These are phyloP conservation scores for Lagopus leucura DNA, from an alignment of 2,113 vertebrate species.

Conservation along the genomic window DNA sequence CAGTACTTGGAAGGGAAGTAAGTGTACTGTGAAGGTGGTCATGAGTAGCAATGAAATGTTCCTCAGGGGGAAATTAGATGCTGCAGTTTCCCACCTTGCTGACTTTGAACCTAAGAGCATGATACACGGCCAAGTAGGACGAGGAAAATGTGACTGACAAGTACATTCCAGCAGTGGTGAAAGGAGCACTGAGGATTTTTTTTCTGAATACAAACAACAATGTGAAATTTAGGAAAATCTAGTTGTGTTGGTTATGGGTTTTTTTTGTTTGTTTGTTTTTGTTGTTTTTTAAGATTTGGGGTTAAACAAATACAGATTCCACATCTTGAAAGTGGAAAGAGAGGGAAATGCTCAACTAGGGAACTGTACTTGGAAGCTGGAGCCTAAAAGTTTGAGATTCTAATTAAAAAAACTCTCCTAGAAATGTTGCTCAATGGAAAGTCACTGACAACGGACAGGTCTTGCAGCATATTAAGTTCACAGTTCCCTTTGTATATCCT, in stretches of 20 bases:
- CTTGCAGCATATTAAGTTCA: neutral
- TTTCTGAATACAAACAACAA: neutral
- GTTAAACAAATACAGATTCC: rapidly evolving
- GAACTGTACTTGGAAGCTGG: neutral
- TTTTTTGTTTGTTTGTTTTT: neutral
- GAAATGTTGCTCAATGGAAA: neutral
- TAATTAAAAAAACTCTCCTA: neutral
- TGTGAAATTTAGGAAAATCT: neutral
- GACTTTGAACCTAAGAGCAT: neutral
- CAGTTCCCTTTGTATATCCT: neutral
- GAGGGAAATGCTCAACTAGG: neutral
- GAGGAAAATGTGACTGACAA: neutral
- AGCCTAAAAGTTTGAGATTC: neutral
- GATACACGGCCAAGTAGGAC: neutral
- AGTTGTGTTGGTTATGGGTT: neutral
- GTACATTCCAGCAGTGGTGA: neutral
- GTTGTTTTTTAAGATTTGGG: neutral
- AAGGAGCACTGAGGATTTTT: neutral
- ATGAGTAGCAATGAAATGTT: neutral
- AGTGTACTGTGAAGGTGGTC: constrained; percentile 13
- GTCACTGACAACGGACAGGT: neutral
- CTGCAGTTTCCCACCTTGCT: neutral
- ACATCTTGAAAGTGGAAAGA: neutral
- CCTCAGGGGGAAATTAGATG: neutral
- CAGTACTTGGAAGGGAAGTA: neutral